Conservation (phyloP, 2,888 invertebrate genomes). For the Drosophila cracens region DNA sequence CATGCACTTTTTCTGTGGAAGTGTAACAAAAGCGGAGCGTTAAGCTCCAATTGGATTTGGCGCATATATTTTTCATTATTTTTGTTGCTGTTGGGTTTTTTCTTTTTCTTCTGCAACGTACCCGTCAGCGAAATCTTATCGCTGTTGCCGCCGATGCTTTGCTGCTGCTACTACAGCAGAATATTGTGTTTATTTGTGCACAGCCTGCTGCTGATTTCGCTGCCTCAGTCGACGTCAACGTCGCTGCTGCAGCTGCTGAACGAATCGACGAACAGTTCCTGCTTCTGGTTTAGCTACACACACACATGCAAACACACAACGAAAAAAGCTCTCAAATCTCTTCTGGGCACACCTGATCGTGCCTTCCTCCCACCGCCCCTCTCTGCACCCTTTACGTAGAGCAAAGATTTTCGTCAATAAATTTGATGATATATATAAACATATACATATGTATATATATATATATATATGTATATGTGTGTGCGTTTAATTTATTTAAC, state of each 20-base stretch:
- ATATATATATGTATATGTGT: slow-evolving; percentile 20
- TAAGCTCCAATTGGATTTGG: slow-evolving; percentile 78
- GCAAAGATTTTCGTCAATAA: slow-evolving; percentile 58
- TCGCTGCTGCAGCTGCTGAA: slow-evolving; percentile 36
- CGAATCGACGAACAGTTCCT: slow-evolving; percentile 77
- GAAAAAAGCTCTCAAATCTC: slow-evolving; percentile 6
- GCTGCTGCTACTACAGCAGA: slow-evolving; percentile 44
- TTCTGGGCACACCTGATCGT: slow-evolving; percentile 69
- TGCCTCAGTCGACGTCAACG: slow-evolving; percentile 12
- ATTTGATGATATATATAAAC: slow-evolving; percentile 28
- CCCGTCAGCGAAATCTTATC: slow-evolving; percentile 82
- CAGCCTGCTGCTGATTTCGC: slow-evolving; percentile 38
- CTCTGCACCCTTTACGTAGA: slow-evolving; percentile 24
- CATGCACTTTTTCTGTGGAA: slow-evolving; percentile 79
- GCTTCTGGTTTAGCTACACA: slow-evolving; percentile 70
- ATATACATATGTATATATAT: too few relatives aligned
- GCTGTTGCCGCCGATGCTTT: slow-evolving; percentile 31
- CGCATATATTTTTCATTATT: slow-evolving; percentile 3
- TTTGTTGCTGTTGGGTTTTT: slow-evolving; percentile 21
- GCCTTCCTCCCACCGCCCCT: slow-evolving; percentile 10
- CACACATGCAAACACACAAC: slow-evolving; percentile 32
- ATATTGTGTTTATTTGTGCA: slow-evolving; percentile 73
- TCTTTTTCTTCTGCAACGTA: slow-evolving; percentile 50
- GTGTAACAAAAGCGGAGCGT: slow-evolving; percentile 76
- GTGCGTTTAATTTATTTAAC: slow-evolving; percentile 59